Conservation (phyloP, 2,797 vertebrate genomes). For the Siniperca scherzeri region DNA sequence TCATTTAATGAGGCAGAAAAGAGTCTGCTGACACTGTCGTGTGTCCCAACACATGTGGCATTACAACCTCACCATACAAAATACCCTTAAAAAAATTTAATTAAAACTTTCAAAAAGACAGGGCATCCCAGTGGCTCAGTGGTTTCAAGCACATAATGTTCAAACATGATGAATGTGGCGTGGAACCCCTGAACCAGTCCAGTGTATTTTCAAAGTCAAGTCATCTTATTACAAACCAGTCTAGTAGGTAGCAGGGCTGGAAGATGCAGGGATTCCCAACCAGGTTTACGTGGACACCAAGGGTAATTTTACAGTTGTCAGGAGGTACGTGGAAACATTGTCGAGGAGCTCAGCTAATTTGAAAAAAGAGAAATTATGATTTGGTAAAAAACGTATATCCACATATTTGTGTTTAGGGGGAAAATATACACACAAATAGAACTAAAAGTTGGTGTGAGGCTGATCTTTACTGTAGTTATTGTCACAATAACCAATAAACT, state of each 20-base stretch:
- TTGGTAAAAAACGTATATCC: too few relatives aligned
- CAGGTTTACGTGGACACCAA: background rate
- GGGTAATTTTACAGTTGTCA: background rate
- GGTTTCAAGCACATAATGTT: conserved; percentile 2
- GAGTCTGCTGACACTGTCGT: background rate
- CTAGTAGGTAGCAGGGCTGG: background rate
- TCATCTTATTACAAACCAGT: background rate
- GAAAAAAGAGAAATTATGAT: background rate
- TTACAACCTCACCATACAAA: conserved; percentile 9
- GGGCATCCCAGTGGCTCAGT: background rate
- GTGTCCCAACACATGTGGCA: background rate
- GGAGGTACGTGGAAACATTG: background rate
- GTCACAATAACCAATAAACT: background rate
- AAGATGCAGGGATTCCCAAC: background rate
- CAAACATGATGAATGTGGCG: conserved; percentile 1
- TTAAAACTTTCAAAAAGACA: conserved; percentile 23
- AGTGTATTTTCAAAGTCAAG: background rate
- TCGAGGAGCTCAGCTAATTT: background rate
- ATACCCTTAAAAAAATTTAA: background rate
- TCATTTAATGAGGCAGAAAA: conserved; percentile 8
- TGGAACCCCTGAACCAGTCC: background rate
- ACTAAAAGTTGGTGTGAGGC: too few relatives aligned
- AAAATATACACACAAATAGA: too few relatives aligned
- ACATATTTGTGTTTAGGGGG: too few relatives aligned
- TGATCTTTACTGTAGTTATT: background rate